A percentile compares a stretch with the other conserved stretches of the same genome.
phyloP scores from a whole-genome alignment of 1,140 invertebrate species.

The Eupeodes corollae region DNA sequence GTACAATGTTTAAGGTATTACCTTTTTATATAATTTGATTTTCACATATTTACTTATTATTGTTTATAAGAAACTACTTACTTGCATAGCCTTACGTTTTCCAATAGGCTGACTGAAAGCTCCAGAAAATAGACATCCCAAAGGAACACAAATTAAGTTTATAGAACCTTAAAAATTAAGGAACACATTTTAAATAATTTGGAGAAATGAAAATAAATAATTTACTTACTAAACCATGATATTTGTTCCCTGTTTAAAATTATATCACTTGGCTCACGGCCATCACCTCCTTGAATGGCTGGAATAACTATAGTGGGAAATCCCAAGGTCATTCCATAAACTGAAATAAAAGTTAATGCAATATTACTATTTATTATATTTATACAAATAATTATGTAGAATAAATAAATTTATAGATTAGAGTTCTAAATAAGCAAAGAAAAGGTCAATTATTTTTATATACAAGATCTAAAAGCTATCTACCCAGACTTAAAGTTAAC shows the following conservation, averaged over 20 bases:
- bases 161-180: slow-evolving; percentile 51
- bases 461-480: too few species aligned
- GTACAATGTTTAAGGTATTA: slow-evolving; percentile 17
- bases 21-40: slow-evolving; percentile 11
- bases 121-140: slow-evolving; percentile 63
- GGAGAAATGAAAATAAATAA: background rate
- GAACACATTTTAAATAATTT: background rate
- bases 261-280: slow-evolving; percentile 40
- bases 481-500: too few species aligned
- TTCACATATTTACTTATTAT: background rate
- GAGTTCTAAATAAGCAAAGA: too few species aligned
- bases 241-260: slow-evolving; percentile 50
- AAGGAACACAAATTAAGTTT: slow-evolving; percentile 61
- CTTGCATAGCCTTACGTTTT: slow-evolving; percentile 56
- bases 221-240: slow-evolving; percentile 61
- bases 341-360: slow-evolving; percentile 19
- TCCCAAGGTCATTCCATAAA: slow-evolving; percentile 63
- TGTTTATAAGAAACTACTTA: slow-evolving; percentile 24
- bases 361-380: too few species aligned
- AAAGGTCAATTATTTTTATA: too few species aligned
- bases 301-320: slow-evolving; percentile 68
- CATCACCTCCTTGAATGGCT: slow-evolving; percentile 43
- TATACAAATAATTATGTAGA: too few species aligned
- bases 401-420: too few species aligned
- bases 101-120: slow-evolving; percentile 55